Conservation (phyloP, 2,113 vertebrate genomes). For the Eubucco bourcierii region DNA sequence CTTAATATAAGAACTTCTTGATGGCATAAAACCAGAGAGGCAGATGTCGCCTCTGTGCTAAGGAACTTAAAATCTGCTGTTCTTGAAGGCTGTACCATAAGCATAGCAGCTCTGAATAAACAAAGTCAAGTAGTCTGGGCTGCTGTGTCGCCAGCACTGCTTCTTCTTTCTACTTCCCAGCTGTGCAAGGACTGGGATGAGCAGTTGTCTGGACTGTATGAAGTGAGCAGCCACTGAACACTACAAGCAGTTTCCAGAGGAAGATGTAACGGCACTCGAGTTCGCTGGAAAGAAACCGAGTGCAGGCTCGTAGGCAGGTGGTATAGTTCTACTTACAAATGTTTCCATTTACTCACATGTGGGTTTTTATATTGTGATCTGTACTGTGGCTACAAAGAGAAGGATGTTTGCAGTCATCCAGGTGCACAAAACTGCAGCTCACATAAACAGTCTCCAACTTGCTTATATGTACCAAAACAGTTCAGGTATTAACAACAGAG, state of each 20-base stretch:
- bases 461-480: not conserved
- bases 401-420: not conserved
- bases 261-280: not conserved
- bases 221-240: not conserved
- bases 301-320: not conserved
- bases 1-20: not conserved
- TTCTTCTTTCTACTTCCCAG: not conserved
- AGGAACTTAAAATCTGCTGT: not conserved
- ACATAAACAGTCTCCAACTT: not conserved
- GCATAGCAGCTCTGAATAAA: not conserved
- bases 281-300: conserved; percentile 2
- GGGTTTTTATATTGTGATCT: not conserved
- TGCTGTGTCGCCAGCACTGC: not conserved
- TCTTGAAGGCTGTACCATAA: not conserved
- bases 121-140: not conserved
- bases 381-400: not conserved
- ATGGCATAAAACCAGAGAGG: not conserved
- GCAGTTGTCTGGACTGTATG: not conserved
- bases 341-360: not conserved
- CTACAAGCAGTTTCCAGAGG: not conserved
- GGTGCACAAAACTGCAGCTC: not conserved
- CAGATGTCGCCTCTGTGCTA: fast-evolving
- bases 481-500: not conserved
- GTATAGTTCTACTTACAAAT: not conserved
- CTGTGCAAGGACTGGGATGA: not conserved